Evolutionary conservation across 2,113 vertebrate species (phyloP).

Genomic region (Circaetus cinerascens): DNA sequence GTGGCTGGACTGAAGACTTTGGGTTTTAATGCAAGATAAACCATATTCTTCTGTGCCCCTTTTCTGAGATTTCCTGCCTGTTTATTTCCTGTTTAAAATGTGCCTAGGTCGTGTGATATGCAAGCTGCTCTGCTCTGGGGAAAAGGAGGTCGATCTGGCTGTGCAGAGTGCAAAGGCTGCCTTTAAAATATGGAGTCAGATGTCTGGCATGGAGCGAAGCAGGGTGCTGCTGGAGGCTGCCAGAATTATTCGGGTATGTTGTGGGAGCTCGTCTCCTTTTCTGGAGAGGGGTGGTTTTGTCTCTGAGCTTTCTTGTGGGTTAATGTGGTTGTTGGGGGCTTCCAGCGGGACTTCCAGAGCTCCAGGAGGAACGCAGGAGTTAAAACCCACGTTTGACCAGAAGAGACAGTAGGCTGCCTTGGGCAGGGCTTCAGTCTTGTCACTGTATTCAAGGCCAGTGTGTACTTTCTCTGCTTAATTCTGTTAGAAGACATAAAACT

Average conservation of each 20-base stretch:
- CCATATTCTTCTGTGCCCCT: fast-evolving
- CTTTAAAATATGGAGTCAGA: conserved; percentile 85
- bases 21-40: background rate
- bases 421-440: background rate
- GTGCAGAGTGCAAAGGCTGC: conserved; percentile 86
- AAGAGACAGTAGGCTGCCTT: background rate
- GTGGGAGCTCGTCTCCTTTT: fast-evolving
- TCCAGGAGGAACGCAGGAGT: background rate
- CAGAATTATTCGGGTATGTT: conserved; percentile 87
- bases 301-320: background rate
- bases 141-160: conserved; percentile 87
- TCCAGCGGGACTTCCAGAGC: background rate
- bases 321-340: background rate
- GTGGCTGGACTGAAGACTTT: background rate
- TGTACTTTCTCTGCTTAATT: background rate
- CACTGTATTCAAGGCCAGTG: background rate
- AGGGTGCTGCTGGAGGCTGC: conserved; percentile 90
- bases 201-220: conserved; percentile 87
- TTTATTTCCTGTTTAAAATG: background rate
- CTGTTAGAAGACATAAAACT: background rate
- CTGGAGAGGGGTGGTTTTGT: background rate
- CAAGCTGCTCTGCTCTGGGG: conserved; percentile 82
- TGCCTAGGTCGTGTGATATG: conserved; percentile 83
- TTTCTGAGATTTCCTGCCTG: background rate
- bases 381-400: background rate